Evolutionary conservation across 2,113 vertebrate species (phyloP).

Genomic region (Ciconia stormi): DNA sequence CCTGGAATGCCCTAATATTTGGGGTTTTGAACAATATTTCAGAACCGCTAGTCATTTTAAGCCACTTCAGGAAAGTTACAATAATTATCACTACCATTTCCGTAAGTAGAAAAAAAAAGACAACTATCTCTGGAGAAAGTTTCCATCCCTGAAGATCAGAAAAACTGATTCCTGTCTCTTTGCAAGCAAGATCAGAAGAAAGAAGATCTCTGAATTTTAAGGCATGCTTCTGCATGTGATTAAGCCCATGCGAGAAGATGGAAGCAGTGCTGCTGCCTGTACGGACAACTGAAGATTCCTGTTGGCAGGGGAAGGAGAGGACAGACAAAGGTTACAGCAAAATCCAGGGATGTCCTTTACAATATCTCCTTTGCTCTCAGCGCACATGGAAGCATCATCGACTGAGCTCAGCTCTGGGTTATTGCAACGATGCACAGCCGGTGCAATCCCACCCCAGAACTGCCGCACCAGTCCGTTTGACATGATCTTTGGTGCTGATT

Average conservation of each 20-base stretch:
- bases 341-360: neutral
- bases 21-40: neutral
- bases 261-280: neutral
- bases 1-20: neutral
- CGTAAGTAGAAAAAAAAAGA: neutral
- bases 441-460: neutral
- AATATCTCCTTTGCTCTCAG: neutral
- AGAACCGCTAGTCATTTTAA: neutral
- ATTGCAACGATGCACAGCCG: fast-evolving
- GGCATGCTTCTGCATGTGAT: neutral
- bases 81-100: neutral
- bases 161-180: neutral
- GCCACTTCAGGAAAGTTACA: neutral
- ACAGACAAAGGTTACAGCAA: neutral
- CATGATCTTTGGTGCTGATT: neutral
- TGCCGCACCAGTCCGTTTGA: fast-evolving
- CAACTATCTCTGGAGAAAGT: neutral
- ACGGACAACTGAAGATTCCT: neutral
- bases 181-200: neutral
- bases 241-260: neutral
- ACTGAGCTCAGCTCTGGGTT: neutral
- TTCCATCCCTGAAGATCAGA: neutral
- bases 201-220: neutral
- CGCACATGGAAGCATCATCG: neutral
- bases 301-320: neutral